A percentile compares a stretch with the other conserved stretches of the same genome.
Evolutionary conservation across 2,797 vertebrate species (phyloP).

Genomic region (Phoeniculus purpureus): DNA sequence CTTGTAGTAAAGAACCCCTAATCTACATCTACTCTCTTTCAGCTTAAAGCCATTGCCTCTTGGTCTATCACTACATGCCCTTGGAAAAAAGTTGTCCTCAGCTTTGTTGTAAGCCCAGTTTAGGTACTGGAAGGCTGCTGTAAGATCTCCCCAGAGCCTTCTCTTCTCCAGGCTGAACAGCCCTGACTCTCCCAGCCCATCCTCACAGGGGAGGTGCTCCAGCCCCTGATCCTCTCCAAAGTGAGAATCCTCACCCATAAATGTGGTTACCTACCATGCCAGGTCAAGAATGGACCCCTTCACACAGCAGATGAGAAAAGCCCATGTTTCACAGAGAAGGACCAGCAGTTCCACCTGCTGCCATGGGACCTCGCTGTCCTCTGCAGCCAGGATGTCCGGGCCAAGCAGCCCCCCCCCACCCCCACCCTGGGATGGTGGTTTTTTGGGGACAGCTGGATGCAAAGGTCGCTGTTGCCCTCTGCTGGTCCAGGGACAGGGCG

Average conservation of each 20-base stretch:
- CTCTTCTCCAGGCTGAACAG: not conserved
- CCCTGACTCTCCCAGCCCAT: not conserved
- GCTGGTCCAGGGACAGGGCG: slow-evolving; percentile 51
- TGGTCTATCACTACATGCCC: not conserved
- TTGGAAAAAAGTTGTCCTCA: not conserved
- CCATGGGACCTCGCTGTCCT: rapidly evolving
- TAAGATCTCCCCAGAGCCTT: not conserved
- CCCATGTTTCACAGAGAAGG: rapidly evolving
- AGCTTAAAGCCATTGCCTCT: not conserved
- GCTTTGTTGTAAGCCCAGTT: not conserved
- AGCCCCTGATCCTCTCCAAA: not conserved
- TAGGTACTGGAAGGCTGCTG: not conserved
- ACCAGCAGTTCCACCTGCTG: rapidly evolving
- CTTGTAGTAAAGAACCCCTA: too few relatives aligned
- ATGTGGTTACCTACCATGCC: not conserved
- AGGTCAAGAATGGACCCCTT: not conserved
- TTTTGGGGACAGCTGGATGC: slow-evolving; percentile 21
- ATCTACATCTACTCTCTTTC: not conserved
- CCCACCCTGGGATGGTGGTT: not conserved
- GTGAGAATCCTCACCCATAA: rapidly evolving
- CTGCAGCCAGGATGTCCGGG: not conserved
- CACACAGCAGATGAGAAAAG: not conserved
- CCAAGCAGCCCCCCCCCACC: not conserved
- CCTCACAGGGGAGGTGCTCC: not conserved
- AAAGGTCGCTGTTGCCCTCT: slow-evolving; percentile 73